Conservation (phyloP, 2,797 vertebrate species). For the Bradypodion ventrale region DNA sequence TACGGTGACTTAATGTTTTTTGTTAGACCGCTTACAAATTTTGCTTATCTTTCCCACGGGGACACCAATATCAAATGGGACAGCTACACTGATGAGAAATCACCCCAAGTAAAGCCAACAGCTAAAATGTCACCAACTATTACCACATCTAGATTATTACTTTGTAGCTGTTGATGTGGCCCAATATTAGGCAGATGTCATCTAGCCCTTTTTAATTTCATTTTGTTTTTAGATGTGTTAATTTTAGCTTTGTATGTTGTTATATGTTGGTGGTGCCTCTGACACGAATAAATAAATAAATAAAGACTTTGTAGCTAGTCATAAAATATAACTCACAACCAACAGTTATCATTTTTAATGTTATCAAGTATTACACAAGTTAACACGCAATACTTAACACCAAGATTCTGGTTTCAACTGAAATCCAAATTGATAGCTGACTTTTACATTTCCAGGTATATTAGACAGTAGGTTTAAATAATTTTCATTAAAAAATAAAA, state of each 20-base stretch:
- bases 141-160: not conserved
- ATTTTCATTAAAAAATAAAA: slow-evolving; percentile 70
- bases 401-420: slow-evolving; percentile 62
- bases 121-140: not conserved
- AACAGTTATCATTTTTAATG: slow-evolving; percentile 64
- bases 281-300: no score
- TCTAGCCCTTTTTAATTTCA: no score
- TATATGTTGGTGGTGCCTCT: no score
- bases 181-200: no score
- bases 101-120: not conserved
- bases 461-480: slow-evolving; percentile 55
- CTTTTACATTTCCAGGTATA: slow-evolving; percentile 61
- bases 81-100: not conserved
- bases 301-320: not conserved
- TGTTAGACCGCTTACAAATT: not conserved
- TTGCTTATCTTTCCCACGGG: not conserved
- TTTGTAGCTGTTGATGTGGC: no score
- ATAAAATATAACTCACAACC: slow-evolving; percentile 8
- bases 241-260: no score
- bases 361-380: slow-evolving; percentile 55
- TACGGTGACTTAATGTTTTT: not conserved
- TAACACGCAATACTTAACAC: slow-evolving; percentile 39
- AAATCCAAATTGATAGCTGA: slow-evolving; percentile 53
- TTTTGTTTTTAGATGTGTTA: no score
- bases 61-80: not conserved